A percentile compares a stretch with the other conserved stretches of the same genome.
These are phyloP conservation scores for Micrasema minimum DNA, from an alignment of 1,140 invertebrate genomes.

Conservation along the genomic window DNA sequence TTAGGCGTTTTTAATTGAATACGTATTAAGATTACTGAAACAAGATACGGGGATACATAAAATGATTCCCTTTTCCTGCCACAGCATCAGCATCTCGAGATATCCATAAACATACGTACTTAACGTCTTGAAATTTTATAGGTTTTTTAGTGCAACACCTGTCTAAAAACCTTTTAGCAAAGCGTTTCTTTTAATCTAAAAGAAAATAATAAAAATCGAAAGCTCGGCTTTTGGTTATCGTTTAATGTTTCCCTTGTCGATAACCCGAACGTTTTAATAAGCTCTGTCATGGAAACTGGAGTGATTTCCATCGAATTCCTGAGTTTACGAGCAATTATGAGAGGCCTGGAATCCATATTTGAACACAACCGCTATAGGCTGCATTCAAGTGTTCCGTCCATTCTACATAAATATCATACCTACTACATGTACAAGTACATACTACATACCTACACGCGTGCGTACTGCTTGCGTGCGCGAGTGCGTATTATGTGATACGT, in stretches of 20 bases:
- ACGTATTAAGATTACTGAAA: too few species aligned
- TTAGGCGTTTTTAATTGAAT: too few species aligned
- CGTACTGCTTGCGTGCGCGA: too few species aligned
- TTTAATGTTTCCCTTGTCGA: slow-evolving; percentile 33
- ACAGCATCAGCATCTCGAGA: too few species aligned
- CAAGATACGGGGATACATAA: too few species aligned
- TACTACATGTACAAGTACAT: not conserved
- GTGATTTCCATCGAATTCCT: slow-evolving; percentile 26
- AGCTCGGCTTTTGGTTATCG: slow-evolving; percentile 23
- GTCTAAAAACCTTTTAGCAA: slow-evolving; percentile 22
- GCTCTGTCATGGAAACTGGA: not conserved
- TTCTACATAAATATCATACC: not conserved
- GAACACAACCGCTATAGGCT: slow-evolving; percentile 7
- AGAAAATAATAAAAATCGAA: slow-evolving; percentile 14
- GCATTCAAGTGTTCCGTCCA: slow-evolving; percentile 15
- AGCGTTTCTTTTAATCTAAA: not conserved
- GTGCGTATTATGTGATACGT: too few species aligned
- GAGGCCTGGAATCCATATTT: slow-evolving; percentile 19
- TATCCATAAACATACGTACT: too few species aligned
- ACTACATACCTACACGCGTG: not conserved
- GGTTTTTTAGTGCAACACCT: slow-evolving; percentile 15
- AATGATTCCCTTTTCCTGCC: too few species aligned
- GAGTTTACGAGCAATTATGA: slow-evolving; percentile 23
- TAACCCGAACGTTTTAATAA: slow-evolving; percentile 35
- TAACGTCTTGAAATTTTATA: not conserved